Evolutionary conservation across 2,888 invertebrate species (phyloP).

Genomic region (Elysia crispata): DNA sequence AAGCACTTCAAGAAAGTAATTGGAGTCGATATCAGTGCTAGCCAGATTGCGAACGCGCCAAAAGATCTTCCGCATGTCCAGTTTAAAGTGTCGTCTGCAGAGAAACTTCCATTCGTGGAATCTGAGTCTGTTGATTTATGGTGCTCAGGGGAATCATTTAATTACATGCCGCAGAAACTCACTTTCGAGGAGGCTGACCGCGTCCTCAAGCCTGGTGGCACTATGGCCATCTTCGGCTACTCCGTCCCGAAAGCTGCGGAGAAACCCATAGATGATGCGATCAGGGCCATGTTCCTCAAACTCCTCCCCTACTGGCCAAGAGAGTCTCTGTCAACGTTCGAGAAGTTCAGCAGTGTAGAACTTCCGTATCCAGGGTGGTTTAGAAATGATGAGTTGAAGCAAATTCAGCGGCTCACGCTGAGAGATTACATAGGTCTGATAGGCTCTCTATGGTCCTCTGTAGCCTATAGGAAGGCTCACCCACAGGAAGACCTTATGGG

Average conservation of each 20-base stretch:
- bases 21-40: slow-evolving; percentile 78
- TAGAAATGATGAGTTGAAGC: slow-evolving; percentile 51
- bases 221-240: slow-evolving; percentile 71
- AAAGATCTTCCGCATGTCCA: slow-evolving; percentile 60
- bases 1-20: slow-evolving; percentile 76
- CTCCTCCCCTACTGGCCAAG: slow-evolving; percentile 55
- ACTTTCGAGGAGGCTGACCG: slow-evolving; percentile 73
- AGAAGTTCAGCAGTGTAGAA: slow-evolving; percentile 50
- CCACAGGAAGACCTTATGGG: slow-evolving; percentile 51
- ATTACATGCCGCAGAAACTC: no score
- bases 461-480: slow-evolving; percentile 54
- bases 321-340: slow-evolving; percentile 54
- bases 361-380: slow-evolving; percentile 58
- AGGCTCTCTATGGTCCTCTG: slow-evolving; percentile 64
- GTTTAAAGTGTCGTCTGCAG: slow-evolving; percentile 74
- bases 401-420: slow-evolving; percentile 48
- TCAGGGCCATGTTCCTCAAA: no score
- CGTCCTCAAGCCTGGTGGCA: slow-evolving; percentile 77
- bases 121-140: slow-evolving; percentile 67
- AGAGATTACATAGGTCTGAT: slow-evolving; percentile 62
- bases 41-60: slow-evolving; percentile 76
- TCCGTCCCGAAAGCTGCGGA: slow-evolving; percentile 37
- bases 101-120: slow-evolving; percentile 71
- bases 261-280: no score
- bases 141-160: no score